These are phyloP conservation scores for Pelagia noctiluca DNA, from an alignment of 30 jellyfish, hydroid and myxozoan species.

Conservation along the genomic window DNA sequence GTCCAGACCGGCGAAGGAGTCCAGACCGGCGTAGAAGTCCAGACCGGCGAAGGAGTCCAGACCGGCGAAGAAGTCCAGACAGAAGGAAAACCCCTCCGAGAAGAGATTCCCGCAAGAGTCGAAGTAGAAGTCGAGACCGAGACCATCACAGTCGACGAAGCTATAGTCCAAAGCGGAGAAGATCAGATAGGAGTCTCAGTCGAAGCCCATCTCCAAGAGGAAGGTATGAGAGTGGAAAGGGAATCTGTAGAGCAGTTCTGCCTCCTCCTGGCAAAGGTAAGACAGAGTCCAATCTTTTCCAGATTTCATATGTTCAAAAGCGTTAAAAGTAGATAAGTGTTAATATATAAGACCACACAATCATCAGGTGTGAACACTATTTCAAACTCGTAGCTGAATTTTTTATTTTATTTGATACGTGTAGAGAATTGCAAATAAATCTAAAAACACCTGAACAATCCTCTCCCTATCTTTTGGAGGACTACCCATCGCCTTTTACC, in stretches of 20 bases:
- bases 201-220: slow-evolving; percentile 79
- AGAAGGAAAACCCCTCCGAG: slow-evolving; percentile 50
- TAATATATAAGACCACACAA: too few species aligned
- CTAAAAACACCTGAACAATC: too few species aligned
- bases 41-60: slow-evolving; percentile 67
- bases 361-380: too few species aligned
- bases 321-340: too few species aligned
- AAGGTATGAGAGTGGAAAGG: slow-evolving; percentile 77
- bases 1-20: slow-evolving; percentile 56
- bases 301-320: background rate
- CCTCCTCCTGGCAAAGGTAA: slow-evolving; percentile 78
- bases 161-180: slow-evolving; percentile 63
- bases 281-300: background rate
- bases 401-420: too few species aligned
- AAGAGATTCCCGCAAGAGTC: slow-evolving; percentile 11
- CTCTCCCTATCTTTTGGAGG: too few species aligned
- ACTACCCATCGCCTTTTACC: too few species aligned
- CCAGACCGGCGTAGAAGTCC: slow-evolving; percentile 37
- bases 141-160: slow-evolving; percentile 24
- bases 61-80: slow-evolving; percentile 35
- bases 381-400: too few species aligned
- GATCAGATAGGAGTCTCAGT: slow-evolving; percentile 68
- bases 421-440: too few species aligned
- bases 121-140: slow-evolving; percentile 68
- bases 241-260: slow-evolving; percentile 88